Evolutionary conservation across 2,797 vertebrate species (phyloP).

Genomic region (Anableps anableps): DNA sequence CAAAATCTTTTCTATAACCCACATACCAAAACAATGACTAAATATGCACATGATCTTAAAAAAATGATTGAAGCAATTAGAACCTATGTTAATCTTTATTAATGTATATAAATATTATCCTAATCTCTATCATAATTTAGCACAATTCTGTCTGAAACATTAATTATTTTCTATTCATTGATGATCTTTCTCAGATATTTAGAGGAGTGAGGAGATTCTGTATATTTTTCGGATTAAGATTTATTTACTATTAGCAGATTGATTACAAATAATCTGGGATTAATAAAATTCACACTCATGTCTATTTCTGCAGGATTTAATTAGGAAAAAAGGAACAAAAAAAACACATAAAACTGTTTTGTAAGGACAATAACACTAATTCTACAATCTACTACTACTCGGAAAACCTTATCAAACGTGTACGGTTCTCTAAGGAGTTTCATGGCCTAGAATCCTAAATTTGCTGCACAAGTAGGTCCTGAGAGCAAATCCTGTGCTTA

Average conservation of each 20-base stretch:
- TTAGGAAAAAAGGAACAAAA: background rate
- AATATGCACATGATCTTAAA: background rate
- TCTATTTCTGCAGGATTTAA: background rate
- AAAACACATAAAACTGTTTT: background rate
- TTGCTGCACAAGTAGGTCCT: too few species aligned
- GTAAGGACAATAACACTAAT: background rate
- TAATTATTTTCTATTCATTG: background rate
- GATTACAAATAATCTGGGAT: background rate
- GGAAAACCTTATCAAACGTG: too few species aligned
- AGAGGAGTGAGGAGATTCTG: background rate
- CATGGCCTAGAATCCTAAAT: too few species aligned
- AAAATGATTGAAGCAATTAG: background rate
- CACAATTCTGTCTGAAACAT: background rate
- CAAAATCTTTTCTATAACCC: conserved; percentile 27
- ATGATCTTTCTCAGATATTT: background rate
- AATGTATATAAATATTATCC: background rate
- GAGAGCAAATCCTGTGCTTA: too few species aligned
- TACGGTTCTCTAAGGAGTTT: too few species aligned
- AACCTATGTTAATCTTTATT: background rate
- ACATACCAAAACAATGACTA: background rate
- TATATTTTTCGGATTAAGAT: background rate
- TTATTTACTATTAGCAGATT: background rate
- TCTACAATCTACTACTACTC: too few species aligned
- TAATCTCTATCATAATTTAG: background rate
- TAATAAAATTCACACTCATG: background rate